These are phyloP conservation scores for Cetonia aurata DNA, from an alignment of 2,888 invertebrate genomes.

Conservation along the genomic window DNA sequence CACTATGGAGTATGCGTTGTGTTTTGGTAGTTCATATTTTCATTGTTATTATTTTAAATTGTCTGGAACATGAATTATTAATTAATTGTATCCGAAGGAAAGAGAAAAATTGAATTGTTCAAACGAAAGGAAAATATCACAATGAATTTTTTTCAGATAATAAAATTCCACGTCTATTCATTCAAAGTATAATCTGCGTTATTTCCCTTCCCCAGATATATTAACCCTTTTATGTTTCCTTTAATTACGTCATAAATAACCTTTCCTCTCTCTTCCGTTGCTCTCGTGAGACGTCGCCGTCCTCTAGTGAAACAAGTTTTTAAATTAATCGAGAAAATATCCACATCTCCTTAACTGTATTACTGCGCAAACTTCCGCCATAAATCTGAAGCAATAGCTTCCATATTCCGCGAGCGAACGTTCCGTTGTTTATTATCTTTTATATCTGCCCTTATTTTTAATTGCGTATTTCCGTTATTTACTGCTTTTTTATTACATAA, in stretches of 20 bases:
- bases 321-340: conserved; percentile 46
- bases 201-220: not conserved
- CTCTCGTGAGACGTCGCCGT: conserved; percentile 16
- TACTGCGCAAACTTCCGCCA: conserved; percentile 52
- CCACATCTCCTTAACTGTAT: conserved; percentile 45
- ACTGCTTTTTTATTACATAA: conserved; percentile 55
- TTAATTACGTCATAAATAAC: conserved; percentile 34
- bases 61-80: too few relatives aligned
- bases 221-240: conserved; percentile 13
- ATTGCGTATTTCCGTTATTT: conserved; percentile 58
- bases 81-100: too few relatives aligned
- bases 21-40: too few relatives aligned
- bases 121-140: too few relatives aligned
- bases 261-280: too few relatives aligned
- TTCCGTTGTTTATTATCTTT: conserved; percentile 55
- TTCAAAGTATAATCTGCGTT: not conserved
- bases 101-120: too few relatives aligned
- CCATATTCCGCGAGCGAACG: conserved; percentile 55
- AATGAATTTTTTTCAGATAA: too few relatives aligned
- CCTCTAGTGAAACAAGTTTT: conserved; percentile 36
- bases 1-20: too few relatives aligned
- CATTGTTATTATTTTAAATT: too few relatives aligned
- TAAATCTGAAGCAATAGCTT: conserved; percentile 55
- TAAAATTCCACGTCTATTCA: too few relatives aligned
- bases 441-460: conserved; percentile 56